Evolutionary conservation across 2,888 invertebrate genomes (phyloP), one percentile per base, ranked within the genome.

Genomic region (Drosophila cyrtoloma): DNA sequence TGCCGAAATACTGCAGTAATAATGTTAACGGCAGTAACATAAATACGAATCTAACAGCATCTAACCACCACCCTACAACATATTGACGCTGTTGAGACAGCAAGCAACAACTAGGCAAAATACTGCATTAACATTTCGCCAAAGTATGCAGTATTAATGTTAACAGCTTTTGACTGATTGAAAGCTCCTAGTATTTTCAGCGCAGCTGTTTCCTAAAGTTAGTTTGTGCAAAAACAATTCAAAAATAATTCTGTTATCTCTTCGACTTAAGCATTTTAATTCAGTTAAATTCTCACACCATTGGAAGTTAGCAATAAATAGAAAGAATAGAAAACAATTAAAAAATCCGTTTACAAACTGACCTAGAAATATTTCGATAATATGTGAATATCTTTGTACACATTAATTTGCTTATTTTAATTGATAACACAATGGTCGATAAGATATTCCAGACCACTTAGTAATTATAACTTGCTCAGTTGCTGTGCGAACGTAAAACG

Each of bases 381-480:
- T 61, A 42, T 52, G n/a, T 47, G 16, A 5, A 26, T 30, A 47
- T 44, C n/a, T 28, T 9, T 35, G 5, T 12, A 28, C 37, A 58
- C 10, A 37, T 12, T 5, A 26, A 9, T 42, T 6, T 28, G 14
- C 39, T 22, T 53, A 44, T 62, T 59, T 56, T 12, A 37, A 12
- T 56, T 59, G 71, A 71, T 78, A 77, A 55, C 63, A 26, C n/a
- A 53, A 35, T 26, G 14, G 22, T 50, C 58, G 79, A 79, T 79
- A 68, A 79, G 79, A 79, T 66, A 65, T 51, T 30, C 14, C 16
- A 4, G 3, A 22, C 5, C 16, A 58, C 42, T 58, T 22, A 32
- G n/a, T 22, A 16, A 12, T 61, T 28, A 59, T n/a, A 22, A 10
- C 30, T 30, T 35, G 16, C 33, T 37, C 37, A 70, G 81, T 81